Base-by-base conservation (phyloP, 1,140 invertebrate species). In the Helicoverpa armigera region DNA sequence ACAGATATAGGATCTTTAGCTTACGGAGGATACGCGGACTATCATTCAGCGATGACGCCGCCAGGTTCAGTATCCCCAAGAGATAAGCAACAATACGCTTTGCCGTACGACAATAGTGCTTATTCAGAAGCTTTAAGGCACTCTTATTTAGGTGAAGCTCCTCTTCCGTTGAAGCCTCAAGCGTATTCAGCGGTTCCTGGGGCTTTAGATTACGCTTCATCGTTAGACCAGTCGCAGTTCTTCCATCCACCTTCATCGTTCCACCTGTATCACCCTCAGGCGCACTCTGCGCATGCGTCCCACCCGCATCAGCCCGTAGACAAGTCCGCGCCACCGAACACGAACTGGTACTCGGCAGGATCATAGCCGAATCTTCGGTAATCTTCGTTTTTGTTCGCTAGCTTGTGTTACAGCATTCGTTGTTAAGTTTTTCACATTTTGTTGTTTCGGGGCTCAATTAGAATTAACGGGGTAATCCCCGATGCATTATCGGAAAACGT, bases 61-160 rank as follows among this genome's bases (percentile, higher is more conserved):
- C 98, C 98, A 12, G 98, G 98, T 0, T 99, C 98, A 2, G 98
- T 99, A 0, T 99, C 98, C 10, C 98, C 98, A 0, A 96, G 98
- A 63, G 98, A 99, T 87, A 98, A 98, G 90, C 97, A 97, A 90
- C 96, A 96, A 85, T 96, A 96, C 81, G 88, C 92, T 60, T 95
- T 91, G 86, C 85, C 91, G 35, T 94, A 95, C 80, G 94, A 95
- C 79, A 91, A 94, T 83, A 90, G 90, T 67, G 81, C 93, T 84
- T 92, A 94, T 89, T 94, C 92, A 16, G 92, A 96, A 85, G 89
- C 94, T 78, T 86, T 95, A 92, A 85, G 96, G 91, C 93, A 96
- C 90, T 93, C 96, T 82, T 89, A 96, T 96, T 85, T 95, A 96
- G 95, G 90, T 81, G 95, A 94, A 82, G 96, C 98, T 84, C 97